Conservation (phyloP, 2,113 vertebrate genomes). For the Planiliza haematocheilus region DNA sequence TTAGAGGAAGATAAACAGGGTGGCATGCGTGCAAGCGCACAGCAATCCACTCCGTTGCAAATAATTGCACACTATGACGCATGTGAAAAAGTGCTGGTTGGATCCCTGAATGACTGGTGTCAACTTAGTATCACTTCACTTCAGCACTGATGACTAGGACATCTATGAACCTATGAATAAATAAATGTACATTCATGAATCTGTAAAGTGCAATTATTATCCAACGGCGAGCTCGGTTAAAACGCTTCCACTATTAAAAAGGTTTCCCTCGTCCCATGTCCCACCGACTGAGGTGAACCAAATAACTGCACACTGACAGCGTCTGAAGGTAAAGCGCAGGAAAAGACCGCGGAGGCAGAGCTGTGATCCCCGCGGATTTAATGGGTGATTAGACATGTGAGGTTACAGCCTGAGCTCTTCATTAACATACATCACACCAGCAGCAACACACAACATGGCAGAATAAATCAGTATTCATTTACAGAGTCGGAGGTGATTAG, state of each 20-base stretch:
- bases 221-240: too few relatives aligned
- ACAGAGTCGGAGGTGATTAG: slow-evolving; percentile 2
- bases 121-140: too few relatives aligned
- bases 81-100: too few relatives aligned
- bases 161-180: too few relatives aligned
- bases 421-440: slow-evolving; percentile 68
- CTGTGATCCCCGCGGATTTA: slow-evolving; percentile 40
- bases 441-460: slow-evolving; percentile 34
- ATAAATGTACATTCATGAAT: too few relatives aligned
- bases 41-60: neutral
- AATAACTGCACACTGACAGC: neutral
- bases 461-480: slow-evolving; percentile 31
- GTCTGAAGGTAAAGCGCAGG: neutral
- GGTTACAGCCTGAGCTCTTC: slow-evolving; percentile 48
- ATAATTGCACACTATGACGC: too few relatives aligned
- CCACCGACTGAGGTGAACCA: neutral
- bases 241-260: neutral
- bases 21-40: neutral
- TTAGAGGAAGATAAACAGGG: neutral
- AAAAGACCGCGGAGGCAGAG: slow-evolving; percentile 12
- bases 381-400: slow-evolving; percentile 28
- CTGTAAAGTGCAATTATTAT: too few relatives aligned
- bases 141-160: too few relatives aligned
- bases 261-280: neutral
- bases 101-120: too few relatives aligned